Evolutionary conservation across 1,140 invertebrate genomes (phyloP).

Genomic region (Platyscapa corneri): DNA sequence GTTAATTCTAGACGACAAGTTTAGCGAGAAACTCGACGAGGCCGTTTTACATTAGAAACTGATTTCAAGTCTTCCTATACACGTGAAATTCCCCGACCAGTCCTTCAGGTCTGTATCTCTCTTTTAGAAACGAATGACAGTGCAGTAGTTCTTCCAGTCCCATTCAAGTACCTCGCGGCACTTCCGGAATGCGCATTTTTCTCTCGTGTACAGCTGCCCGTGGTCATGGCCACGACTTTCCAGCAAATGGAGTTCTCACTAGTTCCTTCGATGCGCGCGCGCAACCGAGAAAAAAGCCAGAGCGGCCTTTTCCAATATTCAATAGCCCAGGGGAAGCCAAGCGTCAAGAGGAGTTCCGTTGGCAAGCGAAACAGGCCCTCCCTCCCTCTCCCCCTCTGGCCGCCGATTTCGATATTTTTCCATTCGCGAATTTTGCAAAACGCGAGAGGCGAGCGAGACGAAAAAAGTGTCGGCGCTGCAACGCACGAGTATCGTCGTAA

Average conservation of each 20-base stretch:
- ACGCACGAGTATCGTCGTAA: not conserved
- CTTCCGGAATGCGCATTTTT: slow-evolving; percentile 30
- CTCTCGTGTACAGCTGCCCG: not conserved
- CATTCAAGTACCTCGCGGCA: slow-evolving; percentile 2
- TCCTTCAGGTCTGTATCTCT: slow-evolving; percentile 9
- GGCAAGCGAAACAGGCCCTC: not conserved
- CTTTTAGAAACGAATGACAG: slow-evolving; percentile 16
- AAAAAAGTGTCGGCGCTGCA: not conserved
- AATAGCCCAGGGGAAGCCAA: not conserved
- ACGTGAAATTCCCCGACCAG: slow-evolving; percentile 25
- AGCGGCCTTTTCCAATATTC: not conserved
- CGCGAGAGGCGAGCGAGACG: not conserved
- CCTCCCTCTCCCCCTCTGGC: not conserved
- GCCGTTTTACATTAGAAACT: slow-evolving; percentile 17
- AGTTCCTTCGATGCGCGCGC: not conserved
- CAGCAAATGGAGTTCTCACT: slow-evolving; percentile 36
- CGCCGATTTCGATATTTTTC: not conserved
- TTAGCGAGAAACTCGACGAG: not conserved
- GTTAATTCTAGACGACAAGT: not conserved
- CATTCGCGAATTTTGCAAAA: not conserved
- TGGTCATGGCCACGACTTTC: slow-evolving; percentile 39
- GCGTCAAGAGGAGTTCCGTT: not conserved
- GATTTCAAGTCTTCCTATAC: slow-evolving; percentile 8
- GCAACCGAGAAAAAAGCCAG: not conserved
- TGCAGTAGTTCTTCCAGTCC: not conserved